Conservation (phyloP, 2,113 vertebrate species). For the Paradoxurus hermaphroditus region DNA sequence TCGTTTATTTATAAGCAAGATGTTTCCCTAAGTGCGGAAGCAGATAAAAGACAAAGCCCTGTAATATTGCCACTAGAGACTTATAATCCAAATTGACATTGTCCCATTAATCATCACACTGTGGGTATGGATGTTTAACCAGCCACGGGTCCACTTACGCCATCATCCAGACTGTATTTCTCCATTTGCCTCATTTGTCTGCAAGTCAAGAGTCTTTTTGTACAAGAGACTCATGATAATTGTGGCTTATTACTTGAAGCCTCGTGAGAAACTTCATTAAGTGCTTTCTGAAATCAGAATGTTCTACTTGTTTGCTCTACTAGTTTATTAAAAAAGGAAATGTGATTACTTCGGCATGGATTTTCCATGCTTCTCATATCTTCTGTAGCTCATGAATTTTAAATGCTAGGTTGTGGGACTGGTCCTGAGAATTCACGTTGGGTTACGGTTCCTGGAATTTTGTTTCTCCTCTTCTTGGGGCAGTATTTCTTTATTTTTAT, state of each 20-base stretch:
- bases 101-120: not conserved
- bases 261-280: constrained; percentile 10
- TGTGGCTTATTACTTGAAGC: not conserved
- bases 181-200: constrained; percentile 3
- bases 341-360: not conserved
- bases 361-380: not conserved
- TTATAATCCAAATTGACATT: not conserved
- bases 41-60: constrained; percentile 4
- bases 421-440: not conserved
- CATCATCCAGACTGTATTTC: not conserved
- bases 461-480: not conserved
- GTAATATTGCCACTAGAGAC: not conserved
- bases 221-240: not conserved
- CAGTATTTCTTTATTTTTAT: constrained; percentile 4
- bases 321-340: constrained; percentile 22
- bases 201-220: constrained; percentile 18
- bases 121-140: not conserved
- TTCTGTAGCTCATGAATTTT: not conserved
- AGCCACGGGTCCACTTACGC: not conserved
- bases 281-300: constrained; percentile 10
- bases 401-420: not conserved
- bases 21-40: not conserved
- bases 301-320: constrained; percentile 16
- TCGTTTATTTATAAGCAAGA: not conserved
- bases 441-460: not conserved